Evolutionary conservation across 2,888 invertebrate genomes (phyloP).

Genomic region (Synanthedon andrenaeformis): DNA sequence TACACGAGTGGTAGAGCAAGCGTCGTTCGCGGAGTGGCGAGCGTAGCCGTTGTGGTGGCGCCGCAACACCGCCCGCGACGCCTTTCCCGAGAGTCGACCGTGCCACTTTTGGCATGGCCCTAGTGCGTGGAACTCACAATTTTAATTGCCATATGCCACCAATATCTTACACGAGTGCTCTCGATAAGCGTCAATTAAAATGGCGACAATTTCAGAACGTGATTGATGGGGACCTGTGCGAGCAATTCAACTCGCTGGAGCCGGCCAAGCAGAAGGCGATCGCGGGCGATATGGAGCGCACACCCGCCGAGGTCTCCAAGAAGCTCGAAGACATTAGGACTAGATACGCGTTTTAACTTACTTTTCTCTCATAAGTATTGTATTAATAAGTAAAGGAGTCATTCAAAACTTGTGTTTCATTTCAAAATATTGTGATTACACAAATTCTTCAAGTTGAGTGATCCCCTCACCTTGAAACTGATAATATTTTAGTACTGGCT

Average conservation of each 20-base stretch:
- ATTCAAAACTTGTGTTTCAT: too few species aligned
- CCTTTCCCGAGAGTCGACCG: slow-evolving; percentile 60
- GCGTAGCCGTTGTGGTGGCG: slow-evolving; percentile 43
- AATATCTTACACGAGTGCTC: background rate
- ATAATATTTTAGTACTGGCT: too few species aligned
- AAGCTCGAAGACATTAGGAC: slow-evolving; percentile 99
- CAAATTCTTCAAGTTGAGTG: too few species aligned
- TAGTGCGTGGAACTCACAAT: slow-evolving; percentile 60
- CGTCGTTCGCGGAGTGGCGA: slow-evolving; percentile 19
- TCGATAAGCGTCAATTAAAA: too few species aligned
- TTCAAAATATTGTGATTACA: too few species aligned
- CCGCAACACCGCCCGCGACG: slow-evolving; percentile 20
- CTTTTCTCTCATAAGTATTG: slow-evolving; percentile 1
- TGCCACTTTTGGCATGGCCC: slow-evolving; percentile 24
- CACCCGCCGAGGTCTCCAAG: slow-evolving; percentile 97
- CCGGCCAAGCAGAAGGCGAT: slow-evolving; percentile 94
- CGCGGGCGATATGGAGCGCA: slow-evolving; percentile 93
- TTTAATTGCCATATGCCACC: background rate
- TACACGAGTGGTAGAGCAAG: slow-evolving; percentile 59
- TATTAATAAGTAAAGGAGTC: too few species aligned
- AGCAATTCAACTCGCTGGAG: slow-evolving; percentile 97
- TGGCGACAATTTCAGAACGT: slow-evolving; percentile 80
- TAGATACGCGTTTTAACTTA: slow-evolving; percentile 93
- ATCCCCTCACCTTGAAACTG: too few species aligned
- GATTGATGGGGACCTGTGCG: slow-evolving; percentile 98